Base-by-base conservation (phyloP, 2,113 vertebrate genomes). In the Stercorarius parasiticus region DNA sequence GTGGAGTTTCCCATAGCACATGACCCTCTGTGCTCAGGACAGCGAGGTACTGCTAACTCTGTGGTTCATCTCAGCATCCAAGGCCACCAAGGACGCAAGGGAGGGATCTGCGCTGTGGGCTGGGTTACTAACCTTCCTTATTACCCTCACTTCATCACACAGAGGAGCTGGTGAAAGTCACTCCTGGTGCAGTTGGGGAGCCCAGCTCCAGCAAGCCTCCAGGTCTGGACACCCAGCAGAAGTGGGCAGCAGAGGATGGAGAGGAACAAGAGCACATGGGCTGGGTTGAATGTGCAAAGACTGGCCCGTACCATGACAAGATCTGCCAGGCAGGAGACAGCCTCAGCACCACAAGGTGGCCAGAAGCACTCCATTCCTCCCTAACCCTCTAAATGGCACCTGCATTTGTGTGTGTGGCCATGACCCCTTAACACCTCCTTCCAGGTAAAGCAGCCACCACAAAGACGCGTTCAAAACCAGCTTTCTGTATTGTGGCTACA, bases 401-500 rank as follows among this genome's bases (percentile, higher is more conserved):
- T 12, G 7, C 27, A 52, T 34, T 43, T 55, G 30, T 85, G 56
- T 82, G 5, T 36, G 30, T 56, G 65, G 52, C 61, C 34, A 17
- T 23, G 45, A 88, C n/a, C n/a, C 47, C 65, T 30, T 20, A 27
- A 25, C 25, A 47, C 7, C 1, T 89, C 73, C 16, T 96, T 96
- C 56, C 61, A 82, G 52, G 43, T 40, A 96, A 86, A 78, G 77
- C 55, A 86, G 47, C 69, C n/a, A 83, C 67, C 53, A 82, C 72
- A 91, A 74, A 89, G 55, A 25, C 1, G 6, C 65, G 74, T 93
- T 81, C 86, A 87, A 93, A 94, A 30, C 32, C 42, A 70, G n/a
- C 29, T 91, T 36, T 12, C 69, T 59, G 47, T 82, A 25, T 74
- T 93, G 94, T 86, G 94, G 86, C 72, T 86, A 67, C 50, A 55